Evolutionary conservation across 2,888 invertebrate species (phyloP).

Genomic region (Rugalucina vietnamica): DNA sequence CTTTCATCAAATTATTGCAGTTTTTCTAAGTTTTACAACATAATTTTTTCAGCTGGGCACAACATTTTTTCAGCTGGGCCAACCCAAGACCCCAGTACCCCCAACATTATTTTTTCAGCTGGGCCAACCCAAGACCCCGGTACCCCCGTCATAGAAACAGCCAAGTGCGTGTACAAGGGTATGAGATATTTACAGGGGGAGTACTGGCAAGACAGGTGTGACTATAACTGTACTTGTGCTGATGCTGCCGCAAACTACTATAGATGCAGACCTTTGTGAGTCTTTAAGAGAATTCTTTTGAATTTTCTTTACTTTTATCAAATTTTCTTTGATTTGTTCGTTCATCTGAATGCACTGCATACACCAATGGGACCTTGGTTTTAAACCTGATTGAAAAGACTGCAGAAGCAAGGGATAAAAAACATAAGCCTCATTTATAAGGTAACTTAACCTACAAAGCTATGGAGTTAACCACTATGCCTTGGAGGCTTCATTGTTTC

Average conservation of each 20-base stretch:
- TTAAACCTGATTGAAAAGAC: too few relatives aligned
- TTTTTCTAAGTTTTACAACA: too few relatives aligned
- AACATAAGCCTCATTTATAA: too few relatives aligned
- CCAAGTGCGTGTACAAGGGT: background rate
- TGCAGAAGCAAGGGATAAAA: too few relatives aligned
- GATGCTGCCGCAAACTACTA: background rate
- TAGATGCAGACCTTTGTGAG: background rate
- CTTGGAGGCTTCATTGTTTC: too few relatives aligned
- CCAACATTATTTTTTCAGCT: background rate
- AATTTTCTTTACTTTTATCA: background rate
- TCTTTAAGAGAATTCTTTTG: background rate
- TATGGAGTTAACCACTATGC: too few relatives aligned
- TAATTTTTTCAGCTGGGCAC: too few relatives aligned
- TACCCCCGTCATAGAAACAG: background rate
- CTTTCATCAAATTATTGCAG: too few relatives aligned
- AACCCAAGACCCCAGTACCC: background rate
- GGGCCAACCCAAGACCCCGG: background rate
- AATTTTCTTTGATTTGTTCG: too few relatives aligned
- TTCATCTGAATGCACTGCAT: too few relatives aligned
- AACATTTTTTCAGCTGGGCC: background rate
- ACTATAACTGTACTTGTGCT: background rate
- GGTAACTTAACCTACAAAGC: too few relatives aligned
- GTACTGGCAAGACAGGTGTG: background rate
- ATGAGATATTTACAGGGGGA: background rate
- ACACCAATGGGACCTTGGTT: too few relatives aligned